Evolutionary conservation across 2,888 invertebrate genomes (phyloP).

Genomic region (Dynastes maya): DNA sequence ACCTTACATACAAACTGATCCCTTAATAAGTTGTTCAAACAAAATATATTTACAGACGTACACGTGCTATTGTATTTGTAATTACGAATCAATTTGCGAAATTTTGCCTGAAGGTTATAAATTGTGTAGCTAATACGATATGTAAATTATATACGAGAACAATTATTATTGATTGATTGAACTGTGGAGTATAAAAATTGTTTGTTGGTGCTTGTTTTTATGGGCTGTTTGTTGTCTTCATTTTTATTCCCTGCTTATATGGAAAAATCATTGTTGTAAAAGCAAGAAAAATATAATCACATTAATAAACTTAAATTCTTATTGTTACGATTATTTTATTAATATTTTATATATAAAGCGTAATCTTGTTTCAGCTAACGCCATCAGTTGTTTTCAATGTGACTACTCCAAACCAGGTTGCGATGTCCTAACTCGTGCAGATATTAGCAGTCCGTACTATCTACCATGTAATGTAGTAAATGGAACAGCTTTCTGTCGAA

Average conservation of each 20-base stretch:
- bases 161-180: neutral
- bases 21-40: no score
- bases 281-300: no score
- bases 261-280: no score
- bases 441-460: slow-evolving; percentile 71
- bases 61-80: neutral
- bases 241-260: no score
- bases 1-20: no score
- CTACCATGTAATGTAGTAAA: slow-evolving; percentile 68
- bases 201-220: no score
- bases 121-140: neutral
- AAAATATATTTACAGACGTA: no score
- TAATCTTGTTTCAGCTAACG: slow-evolving; percentile 67
- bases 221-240: no score
- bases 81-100: neutral
- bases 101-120: neutral
- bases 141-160: neutral
- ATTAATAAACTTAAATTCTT: no score
- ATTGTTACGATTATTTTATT: no score
- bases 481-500: slow-evolving; percentile 78
- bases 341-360: neutral
- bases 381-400: slow-evolving; percentile 82
- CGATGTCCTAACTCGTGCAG: slow-evolving; percentile 73
- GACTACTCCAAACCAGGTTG: slow-evolving; percentile 82
- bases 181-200: no score